phyloP scores from a whole-genome alignment of 2,888 invertebrate genomes.

The Eristalis tenax region DNA sequence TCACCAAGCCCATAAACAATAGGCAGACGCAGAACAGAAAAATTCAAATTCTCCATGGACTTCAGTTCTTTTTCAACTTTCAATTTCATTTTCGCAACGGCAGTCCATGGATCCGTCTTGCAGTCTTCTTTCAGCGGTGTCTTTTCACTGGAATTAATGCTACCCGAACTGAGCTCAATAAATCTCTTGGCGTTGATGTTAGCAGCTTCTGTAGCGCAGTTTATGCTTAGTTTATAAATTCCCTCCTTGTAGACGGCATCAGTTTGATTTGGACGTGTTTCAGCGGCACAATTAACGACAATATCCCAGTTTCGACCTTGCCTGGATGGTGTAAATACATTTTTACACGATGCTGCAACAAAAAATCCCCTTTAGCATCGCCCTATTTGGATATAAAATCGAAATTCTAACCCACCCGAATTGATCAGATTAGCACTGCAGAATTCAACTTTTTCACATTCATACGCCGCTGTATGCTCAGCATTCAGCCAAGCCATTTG shows the following conservation, averaged over 20 bases:
- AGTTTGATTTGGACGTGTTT: conserved; percentile 93
- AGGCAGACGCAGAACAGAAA: conserved; percentile 91
- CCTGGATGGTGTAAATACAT: conserved; percentile 85
- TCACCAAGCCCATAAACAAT: conserved; percentile 94
- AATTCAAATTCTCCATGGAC: conserved; percentile 86
- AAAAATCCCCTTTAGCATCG: not conserved
- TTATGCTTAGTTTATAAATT: conserved; percentile 90
- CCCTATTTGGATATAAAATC: conserved; percentile 14
- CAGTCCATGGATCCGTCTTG: conserved; percentile 91
- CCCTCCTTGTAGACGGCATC: conserved; percentile 96
- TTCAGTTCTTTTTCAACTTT: conserved; percentile 90
- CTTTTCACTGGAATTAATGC: conserved; percentile 91
- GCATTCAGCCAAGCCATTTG: conserved; percentile 94
- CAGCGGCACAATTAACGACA: conserved; percentile 95
- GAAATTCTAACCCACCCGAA: conserved; percentile 84
- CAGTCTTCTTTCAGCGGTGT: conserved; percentile 89
- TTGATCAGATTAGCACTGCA: conserved; percentile 95
- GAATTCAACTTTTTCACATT: conserved; percentile 90
- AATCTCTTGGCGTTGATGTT: conserved; percentile 86
- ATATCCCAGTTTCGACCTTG: conserved; percentile 86
- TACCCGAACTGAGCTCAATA: conserved; percentile 92
- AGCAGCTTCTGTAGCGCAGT: conserved; percentile 91
- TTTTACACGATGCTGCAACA: conserved; percentile 89
- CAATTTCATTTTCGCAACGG: conserved; percentile 90
- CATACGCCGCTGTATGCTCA: conserved; percentile 87